These are phyloP conservation scores for Anguilla japonica DNA, from an alignment of 2,113 vertebrate genomes.

Conservation along the genomic window DNA sequence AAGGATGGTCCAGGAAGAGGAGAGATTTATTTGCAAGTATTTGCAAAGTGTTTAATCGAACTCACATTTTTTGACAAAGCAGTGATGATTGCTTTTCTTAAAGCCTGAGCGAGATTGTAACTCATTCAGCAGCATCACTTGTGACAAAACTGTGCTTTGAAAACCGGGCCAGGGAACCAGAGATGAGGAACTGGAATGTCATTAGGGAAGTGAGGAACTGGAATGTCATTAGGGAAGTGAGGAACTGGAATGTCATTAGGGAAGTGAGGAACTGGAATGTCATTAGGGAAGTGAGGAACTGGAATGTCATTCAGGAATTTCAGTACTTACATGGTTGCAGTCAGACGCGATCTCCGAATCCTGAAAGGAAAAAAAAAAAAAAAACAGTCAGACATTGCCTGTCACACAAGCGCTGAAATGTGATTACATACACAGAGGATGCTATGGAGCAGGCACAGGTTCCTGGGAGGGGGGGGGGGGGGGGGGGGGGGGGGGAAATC, in stretches of 20 bases:
- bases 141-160: background rate
- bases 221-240: too few relatives aligned
- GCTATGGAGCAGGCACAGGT: background rate
- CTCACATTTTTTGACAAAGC: background rate
- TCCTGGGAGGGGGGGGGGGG: background rate
- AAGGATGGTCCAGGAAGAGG: too few relatives aligned
- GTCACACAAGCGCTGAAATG: background rate
- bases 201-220: too few relatives aligned
- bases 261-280: too few relatives aligned
- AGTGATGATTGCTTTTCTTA: background rate
- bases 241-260: background rate
- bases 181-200: slow-evolving; percentile 8
- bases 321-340: slow-evolving; percentile 93
- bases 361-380: slow-evolving; percentile 64
- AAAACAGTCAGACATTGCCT: slow-evolving; percentile 6
- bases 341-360: slow-evolving; percentile 90
- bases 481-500: background rate
- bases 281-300: too few relatives aligned
- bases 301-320: slow-evolving; percentile 19
- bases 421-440: background rate
- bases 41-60: too few relatives aligned
- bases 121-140: background rate
- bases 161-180: background rate
- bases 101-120: background rate
- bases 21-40: too few relatives aligned